Evolutionary conservation across 2,797 vertebrate species (phyloP), one percentile per base, ranked within the genome.

Genomic region (Lagodon rhomboides): DNA sequence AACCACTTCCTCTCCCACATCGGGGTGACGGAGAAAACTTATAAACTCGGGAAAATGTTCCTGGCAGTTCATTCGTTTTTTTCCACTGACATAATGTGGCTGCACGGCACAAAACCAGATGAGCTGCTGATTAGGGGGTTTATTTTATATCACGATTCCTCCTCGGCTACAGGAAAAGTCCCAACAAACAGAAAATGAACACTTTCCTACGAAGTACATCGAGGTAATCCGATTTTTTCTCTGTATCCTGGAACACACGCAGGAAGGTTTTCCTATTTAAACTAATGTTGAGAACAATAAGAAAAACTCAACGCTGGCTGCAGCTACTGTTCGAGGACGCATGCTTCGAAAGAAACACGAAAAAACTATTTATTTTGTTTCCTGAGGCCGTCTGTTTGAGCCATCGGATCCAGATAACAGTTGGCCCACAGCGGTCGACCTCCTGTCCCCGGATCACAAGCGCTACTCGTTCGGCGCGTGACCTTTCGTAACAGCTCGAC

Each of bases 1-100:
- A 67, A 51, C 15, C 38, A 2, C 65, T 82, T 85, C 76, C 81
- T 76, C 68, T 77, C 68, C 76, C 75, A 70, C 73, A 55, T 77
- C 13, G 20, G 11, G 11, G 41, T 5, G 1, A 77, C 22, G 22
- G 47, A 56, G 59, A 75, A 75, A 70, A 74, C 54, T 59, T 46
- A 38, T 30, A 72, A 73, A 72, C 8, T 17, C 27, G 41, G 41
- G 54, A 80, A 77, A 69, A 49, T 56, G 25, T 56, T 62, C 64
- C 53, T 80, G 80, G 63, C 75, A 74, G 23, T 3, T 55, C 27
- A n/a, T 68, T 68, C 7, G 34, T 63, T 66, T 68, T 64, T 84
- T 82, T 68, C 72, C 63, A 65, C 63, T 65, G 27, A 16, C 50
- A 50, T 49, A 13, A 55, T 63, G 38, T 50, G 38, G 64, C 49